Evolutionary conservation across 92 coral and sea anemone species (phyloP), one percentile per base, ranked within the genome.

Genomic region (Siderastrea radians): DNA sequence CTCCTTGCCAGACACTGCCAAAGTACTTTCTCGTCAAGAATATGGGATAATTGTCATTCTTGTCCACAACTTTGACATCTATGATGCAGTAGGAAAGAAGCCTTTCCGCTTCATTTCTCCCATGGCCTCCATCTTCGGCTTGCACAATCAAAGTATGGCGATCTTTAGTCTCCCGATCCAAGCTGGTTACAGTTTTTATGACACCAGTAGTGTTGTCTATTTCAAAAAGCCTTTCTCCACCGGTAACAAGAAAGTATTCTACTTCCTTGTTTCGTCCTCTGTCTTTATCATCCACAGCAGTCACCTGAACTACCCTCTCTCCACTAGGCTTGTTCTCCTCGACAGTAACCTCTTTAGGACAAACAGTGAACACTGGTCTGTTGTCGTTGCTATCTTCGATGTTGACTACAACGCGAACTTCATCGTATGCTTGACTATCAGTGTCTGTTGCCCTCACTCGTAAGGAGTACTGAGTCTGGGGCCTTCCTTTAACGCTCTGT

Each of bases 61-160:
- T 91, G 84, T 97, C 99, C 47, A 15, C 72, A 72, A 95, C 93
- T 4, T 66, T 48, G 0, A 97, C 92, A 5, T 85, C 86, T 26
- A 97, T 59, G 72, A 89, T 85, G 51, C 99, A 97, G 90, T 97
- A 95, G 7, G 93, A 84, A 59, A 97, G 92, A 14, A 94, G 88
- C 6, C 96, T 80, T 66, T 94, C 95, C 54, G 90, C 96, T 11
- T 55, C 74, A 8, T 86, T 62, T n/a, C 95, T 90, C 6, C 95
- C 96, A 49, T 90, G 96, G 4, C 98, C 96, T 6, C 96, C 97
- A 84, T 97, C 99, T 53, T 93, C 94, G 7, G 98, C 99, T 68
- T 90, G 84, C 19, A 94, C 89, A 50, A 95, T 92, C 10, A 97
- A 86, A 1, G 90, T 95, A 78, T 95, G 91, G 1, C 54, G 68